phyloP scores from a whole-genome alignment of 2,113 vertebrate species.

The Arvicanthis niloticus region DNA sequence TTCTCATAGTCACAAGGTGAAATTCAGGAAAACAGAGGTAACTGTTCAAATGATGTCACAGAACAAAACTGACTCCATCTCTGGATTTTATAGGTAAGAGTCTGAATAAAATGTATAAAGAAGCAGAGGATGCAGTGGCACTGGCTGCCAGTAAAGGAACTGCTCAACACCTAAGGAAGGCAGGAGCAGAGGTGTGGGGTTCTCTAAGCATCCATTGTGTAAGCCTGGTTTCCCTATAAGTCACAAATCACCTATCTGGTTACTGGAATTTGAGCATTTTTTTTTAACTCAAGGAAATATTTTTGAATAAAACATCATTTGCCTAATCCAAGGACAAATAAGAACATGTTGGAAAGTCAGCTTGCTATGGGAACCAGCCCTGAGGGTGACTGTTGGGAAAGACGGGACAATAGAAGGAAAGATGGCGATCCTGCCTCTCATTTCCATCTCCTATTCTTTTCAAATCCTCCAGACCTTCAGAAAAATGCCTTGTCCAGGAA shows the following conservation, averaged over 20 bases:
- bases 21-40: conserved; percentile 24
- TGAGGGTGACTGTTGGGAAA: conserved; percentile 9
- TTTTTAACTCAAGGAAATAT: conserved; percentile 39
- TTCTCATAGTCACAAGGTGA: conserved; percentile 15
- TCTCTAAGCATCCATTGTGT: not conserved
- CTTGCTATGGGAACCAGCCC: not conserved
- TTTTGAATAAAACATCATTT: conserved; percentile 36
- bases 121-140: not conserved
- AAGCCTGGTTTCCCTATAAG: not conserved
- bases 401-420: conserved; percentile 1
- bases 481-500: conserved; percentile 33
- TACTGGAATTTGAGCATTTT: conserved; percentile 14
- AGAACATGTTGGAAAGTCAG: not conserved
- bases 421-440: not conserved
- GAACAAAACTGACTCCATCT: conserved; percentile 52
- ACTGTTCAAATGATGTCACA: conserved; percentile 43
- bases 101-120: not conserved
- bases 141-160: not conserved
- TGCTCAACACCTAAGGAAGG: not conserved
- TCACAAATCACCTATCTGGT: conserved; percentile 14
- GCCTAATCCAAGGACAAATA: conserved; percentile 37
- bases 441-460: conserved; percentile 36
- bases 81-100: conserved; percentile 36
- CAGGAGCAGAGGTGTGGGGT: not conserved
- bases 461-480: conserved; percentile 40